Percentiles rank a stretch among this genome's conserved stretches.
phyloP scores from a whole-genome alignment of 2,113 vertebrate species.

The Sinocyclocheilus maitianheensis region DNA sequence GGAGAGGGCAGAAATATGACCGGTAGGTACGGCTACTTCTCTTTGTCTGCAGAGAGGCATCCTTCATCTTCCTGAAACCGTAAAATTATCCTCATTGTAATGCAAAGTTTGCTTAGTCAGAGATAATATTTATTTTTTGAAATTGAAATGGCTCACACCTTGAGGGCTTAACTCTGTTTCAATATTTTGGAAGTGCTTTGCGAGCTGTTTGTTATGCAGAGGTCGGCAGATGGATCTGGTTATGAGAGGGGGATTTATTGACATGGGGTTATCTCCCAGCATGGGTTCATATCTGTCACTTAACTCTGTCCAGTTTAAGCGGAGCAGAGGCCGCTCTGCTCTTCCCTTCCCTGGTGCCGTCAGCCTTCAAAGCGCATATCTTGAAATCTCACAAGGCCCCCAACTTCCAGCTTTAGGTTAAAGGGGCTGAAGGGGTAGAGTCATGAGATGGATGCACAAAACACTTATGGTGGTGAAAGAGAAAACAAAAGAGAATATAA shows the following conservation, averaged over 20 bases:
- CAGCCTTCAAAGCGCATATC: conserved; percentile 17
- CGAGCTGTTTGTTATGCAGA: conserved; percentile 51
- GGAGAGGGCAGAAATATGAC: conserved; percentile 29
- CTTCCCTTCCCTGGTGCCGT: conserved; percentile 36
- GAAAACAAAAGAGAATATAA: not conserved
- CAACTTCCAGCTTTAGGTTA: conserved; percentile 64
- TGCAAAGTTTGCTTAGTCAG: conserved; percentile 72
- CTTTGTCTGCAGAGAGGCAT: not conserved
- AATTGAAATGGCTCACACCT: conserved; percentile 76
- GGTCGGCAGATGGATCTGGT: conserved; percentile 46
- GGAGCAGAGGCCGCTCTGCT: conserved; percentile 38
- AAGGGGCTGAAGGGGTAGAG: conserved; percentile 62
- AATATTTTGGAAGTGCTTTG: conserved; percentile 57
- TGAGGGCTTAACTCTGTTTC: conserved; percentile 66
- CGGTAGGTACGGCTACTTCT: conserved; percentile 28
- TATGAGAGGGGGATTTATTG: conserved; percentile 37
- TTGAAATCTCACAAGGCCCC: conserved; percentile 44
- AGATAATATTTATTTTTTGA: conserved; percentile 79
- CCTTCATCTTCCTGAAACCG: conserved; percentile 46
- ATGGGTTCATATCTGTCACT: conserved; percentile 33
- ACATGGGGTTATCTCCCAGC: conserved; percentile 44
- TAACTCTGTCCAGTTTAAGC: conserved; percentile 42
- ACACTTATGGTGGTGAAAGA: not conserved
- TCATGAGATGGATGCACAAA: conserved; percentile 45
- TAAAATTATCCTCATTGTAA: conserved; percentile 70